phyloP scores from a whole-genome alignment of 2,888 invertebrate species.

The Dusona sp. region DNA sequence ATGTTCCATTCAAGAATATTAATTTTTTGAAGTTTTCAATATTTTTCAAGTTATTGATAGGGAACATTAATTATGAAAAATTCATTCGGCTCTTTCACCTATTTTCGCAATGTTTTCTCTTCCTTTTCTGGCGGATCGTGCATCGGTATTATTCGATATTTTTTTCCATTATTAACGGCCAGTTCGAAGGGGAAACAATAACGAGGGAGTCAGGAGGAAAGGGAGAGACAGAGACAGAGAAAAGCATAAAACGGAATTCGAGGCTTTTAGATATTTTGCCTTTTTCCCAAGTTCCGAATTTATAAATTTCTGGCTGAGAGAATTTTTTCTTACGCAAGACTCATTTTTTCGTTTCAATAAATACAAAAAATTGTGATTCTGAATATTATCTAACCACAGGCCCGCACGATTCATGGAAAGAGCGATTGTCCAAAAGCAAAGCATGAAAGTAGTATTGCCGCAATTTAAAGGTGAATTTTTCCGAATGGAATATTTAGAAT shows the following conservation, averaged over 20 bases:
- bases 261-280: background rate
- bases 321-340: background rate
- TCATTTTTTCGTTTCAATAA: background rate
- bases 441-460: slow-evolving; percentile 1
- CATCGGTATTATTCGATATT: background rate
- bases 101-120: background rate
- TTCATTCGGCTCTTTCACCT: background rate
- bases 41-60: background rate
- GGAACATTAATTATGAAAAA: slow-evolving; percentile 15
- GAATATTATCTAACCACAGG: background rate
- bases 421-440: background rate
- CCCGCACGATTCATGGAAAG: background rate
- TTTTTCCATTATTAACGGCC: background rate
- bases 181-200: background rate
- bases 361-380: background rate
- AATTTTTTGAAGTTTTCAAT: background rate
- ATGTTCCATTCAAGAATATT: background rate
- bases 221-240: background rate
- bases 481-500: background rate
- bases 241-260: background rate
- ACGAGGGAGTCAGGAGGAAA: background rate
- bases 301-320: background rate
- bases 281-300: background rate
- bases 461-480: background rate
- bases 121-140: too few relatives aligned